Percentiles rank a stretch among this genome's conserved stretches.
Conservation (phyloP, 2,113 vertebrate genomes). For the Antechinus stuartii region DNA sequence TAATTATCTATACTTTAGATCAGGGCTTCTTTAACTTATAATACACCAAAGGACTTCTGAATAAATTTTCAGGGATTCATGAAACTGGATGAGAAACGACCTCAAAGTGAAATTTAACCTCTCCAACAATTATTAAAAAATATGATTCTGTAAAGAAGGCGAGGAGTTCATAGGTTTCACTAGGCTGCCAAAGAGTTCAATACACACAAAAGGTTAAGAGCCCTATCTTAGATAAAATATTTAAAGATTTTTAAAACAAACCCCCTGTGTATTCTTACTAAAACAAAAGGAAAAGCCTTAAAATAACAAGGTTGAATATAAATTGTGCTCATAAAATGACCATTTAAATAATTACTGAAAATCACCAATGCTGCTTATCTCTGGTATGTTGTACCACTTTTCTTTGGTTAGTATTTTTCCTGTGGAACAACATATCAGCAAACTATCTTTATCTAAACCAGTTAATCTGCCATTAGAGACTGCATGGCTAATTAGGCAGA, state of each 20-base stretch:
- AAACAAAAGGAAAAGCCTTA: constrained; percentile 9
- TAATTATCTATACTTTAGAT: constrained; percentile 1
- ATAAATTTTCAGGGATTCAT: background rate
- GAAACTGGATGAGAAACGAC: background rate
- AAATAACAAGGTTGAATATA: constrained; percentile 22
- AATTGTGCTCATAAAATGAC: constrained; percentile 27
- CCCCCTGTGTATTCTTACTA: background rate
- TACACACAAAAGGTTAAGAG: background rate
- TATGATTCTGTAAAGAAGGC: background rate
- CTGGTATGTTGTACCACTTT: constrained; percentile 75
- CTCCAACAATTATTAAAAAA: background rate
- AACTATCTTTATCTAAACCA: constrained; percentile 86
- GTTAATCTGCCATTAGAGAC: constrained; percentile 84
- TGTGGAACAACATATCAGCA: constrained; percentile 80
- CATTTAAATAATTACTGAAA: constrained; percentile 67
- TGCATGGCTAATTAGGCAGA: constrained; percentile 84
- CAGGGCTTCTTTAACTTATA: background rate
- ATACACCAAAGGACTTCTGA: background rate
- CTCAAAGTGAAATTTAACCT: background rate
- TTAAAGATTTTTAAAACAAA: background rate
- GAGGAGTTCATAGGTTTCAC: background rate
- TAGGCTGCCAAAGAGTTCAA: background rate
- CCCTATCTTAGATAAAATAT: constrained; percentile 14
- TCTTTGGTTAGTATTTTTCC: constrained; percentile 73
- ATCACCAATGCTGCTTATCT: constrained; percentile 74